Evolutionary conservation across 2,888 invertebrate genomes (phyloP).

Genomic region (Stictocephala bisonia): DNA sequence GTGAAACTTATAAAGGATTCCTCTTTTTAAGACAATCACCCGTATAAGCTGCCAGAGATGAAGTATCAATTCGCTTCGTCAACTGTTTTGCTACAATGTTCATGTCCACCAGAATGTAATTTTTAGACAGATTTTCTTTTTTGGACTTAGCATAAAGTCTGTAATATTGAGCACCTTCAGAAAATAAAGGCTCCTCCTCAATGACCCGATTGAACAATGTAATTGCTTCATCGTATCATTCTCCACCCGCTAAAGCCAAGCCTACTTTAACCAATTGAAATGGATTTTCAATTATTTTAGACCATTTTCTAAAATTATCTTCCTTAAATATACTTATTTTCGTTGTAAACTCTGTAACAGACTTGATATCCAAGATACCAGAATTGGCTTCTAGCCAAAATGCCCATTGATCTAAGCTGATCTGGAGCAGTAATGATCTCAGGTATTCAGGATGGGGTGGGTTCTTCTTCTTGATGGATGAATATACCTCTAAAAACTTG

Average conservation of each 20-base stretch:
- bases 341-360: too few relatives aligned
- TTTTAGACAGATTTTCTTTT: slow-evolving; percentile 28
- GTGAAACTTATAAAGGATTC: slow-evolving; percentile 51
- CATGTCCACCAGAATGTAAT: not conserved
- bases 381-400: slow-evolving; percentile 59
- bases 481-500: slow-evolving; percentile 53
- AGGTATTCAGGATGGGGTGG: slow-evolving; percentile 44
- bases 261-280: slow-evolving; percentile 16
- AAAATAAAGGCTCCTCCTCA: slow-evolving; percentile 57
- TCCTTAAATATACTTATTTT: too few relatives aligned
- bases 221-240: slow-evolving; percentile 53
- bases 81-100: not conserved
- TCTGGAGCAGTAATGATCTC: slow-evolving; percentile 53
- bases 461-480: slow-evolving; percentile 33
- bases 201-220: slow-evolving; percentile 57
- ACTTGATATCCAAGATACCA: too few relatives aligned
- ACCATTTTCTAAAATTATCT: not conserved
- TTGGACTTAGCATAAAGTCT: slow-evolving; percentile 56
- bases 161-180: slow-evolving; percentile 60
- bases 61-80: not conserved
- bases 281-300: not conserved
- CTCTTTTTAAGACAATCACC: slow-evolving; percentile 53
- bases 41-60: not conserved
- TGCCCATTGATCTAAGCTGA: slow-evolving; percentile 58
- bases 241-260: not conserved